These are phyloP conservation scores for Lingula anatina DNA, from an alignment of 2,888 invertebrate species.

Conservation along the genomic window DNA sequence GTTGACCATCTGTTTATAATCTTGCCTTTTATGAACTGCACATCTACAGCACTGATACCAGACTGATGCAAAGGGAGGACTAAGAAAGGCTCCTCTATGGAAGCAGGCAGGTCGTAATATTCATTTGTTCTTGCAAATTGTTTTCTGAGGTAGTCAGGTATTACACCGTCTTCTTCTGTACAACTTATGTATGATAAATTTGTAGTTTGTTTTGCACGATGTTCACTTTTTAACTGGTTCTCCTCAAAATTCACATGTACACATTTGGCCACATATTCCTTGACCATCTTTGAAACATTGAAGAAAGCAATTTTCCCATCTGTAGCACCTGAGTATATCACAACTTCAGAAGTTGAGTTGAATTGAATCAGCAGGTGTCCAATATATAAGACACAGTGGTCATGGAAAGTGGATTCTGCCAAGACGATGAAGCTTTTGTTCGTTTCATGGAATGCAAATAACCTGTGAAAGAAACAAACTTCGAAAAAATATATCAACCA, in stretches of 20 bases:
- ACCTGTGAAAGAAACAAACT: slow-evolving; percentile 33
- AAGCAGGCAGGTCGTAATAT: too few species aligned
- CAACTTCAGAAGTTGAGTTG: slow-evolving; percentile 7
- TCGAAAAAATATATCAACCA: too few species aligned
- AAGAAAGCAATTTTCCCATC: slow-evolving; percentile 70
- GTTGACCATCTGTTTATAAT: too few species aligned
- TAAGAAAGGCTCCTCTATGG: slow-evolving; percentile 1
- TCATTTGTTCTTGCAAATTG: too few species aligned
- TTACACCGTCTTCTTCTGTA: too few species aligned
- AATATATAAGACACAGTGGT: slow-evolving; percentile 68
- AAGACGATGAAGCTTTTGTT: slow-evolving; percentile 20
- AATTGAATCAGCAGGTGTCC: slow-evolving; percentile 39
- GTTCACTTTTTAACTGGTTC: too few species aligned
- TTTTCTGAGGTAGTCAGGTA: too few species aligned
- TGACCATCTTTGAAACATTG: too few species aligned
- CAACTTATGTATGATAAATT: too few species aligned
- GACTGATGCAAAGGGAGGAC: slow-evolving; percentile 61
- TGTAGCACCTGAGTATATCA: slow-evolving; percentile 64
- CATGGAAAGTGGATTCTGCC: slow-evolving; percentile 54
- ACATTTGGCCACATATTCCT: too few species aligned
- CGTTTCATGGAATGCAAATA: slow-evolving; percentile 18
- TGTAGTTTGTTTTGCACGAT: too few species aligned
- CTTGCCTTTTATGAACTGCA: slow-evolving; percentile 42
- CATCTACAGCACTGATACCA: slow-evolving; percentile 69
- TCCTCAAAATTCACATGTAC: too few species aligned